phyloP scores from a whole-genome alignment of 2,888 invertebrate genomes.

The Helleia helle region DNA sequence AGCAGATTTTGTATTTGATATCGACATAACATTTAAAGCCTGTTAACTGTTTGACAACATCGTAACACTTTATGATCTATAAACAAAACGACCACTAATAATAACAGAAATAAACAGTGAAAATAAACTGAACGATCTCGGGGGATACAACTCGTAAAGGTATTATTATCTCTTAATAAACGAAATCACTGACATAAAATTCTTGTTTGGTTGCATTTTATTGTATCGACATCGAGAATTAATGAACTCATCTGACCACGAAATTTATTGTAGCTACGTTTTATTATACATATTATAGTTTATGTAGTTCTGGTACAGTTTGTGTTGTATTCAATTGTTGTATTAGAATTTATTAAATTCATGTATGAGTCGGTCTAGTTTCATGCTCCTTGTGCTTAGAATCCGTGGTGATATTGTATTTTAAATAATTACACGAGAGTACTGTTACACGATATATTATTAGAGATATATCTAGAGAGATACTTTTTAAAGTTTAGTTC shows the following conservation, averaged over 20 bases:
- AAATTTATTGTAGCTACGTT: conserved; percentile 28
- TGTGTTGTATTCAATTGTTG: background rate
- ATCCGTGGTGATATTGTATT: too few species aligned
- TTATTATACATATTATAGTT: background rate
- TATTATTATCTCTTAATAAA: conserved; percentile 71
- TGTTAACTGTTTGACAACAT: conserved; percentile 59
- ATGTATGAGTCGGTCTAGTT: background rate
- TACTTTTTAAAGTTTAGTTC: too few species aligned
- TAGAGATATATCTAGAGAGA: too few species aligned
- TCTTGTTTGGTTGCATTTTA: conserved; percentile 55
- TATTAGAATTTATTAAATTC: background rate
- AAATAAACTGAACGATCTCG: conserved; percentile 55
- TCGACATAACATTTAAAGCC: conserved; percentile 53
- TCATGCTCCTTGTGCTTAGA: too few species aligned
- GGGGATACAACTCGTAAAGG: conserved; percentile 61
- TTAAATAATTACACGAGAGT: too few species aligned
- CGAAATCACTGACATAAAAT: conserved; percentile 56
- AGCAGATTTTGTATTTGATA: conserved; percentile 45
- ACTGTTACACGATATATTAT: too few species aligned
- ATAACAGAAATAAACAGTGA: conserved; percentile 70
- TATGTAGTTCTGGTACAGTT: background rate
- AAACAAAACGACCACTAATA: conserved; percentile 70
- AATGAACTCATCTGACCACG: conserved; percentile 43
- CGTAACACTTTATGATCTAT: conserved; percentile 65
- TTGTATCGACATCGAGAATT: conserved; percentile 41